phyloP scores from a whole-genome alignment of 2,797 vertebrate species.

The Echeneis naucrates region DNA sequence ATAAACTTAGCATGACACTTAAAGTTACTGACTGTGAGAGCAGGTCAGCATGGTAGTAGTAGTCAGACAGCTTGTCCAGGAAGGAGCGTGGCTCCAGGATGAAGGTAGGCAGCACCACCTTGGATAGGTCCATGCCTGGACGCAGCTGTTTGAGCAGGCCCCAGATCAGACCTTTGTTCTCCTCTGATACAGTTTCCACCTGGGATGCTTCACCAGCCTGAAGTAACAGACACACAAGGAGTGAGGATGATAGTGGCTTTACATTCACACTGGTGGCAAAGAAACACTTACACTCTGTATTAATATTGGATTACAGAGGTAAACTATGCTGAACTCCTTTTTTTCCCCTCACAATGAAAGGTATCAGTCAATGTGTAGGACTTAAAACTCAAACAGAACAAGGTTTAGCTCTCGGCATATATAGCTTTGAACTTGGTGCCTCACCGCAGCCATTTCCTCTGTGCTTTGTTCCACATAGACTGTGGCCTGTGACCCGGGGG shows the following conservation, averaged over 20 bases:
- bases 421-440: background rate
- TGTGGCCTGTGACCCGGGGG: constrained; percentile 84
- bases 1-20: too few relatives aligned
- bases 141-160: constrained; percentile 92
- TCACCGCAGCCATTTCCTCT: constrained; percentile 96
- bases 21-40: constrained; percentile 90
- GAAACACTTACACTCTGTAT: background rate
- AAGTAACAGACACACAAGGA: constrained; percentile 5
- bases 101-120: constrained; percentile 95
- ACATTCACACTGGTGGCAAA: background rate
- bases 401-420: background rate
- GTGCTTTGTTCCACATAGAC: constrained; percentile 91
- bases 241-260: background rate
- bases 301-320: background rate
- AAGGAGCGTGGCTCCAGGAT: constrained; percentile 97
- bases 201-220: constrained; percentile 91
- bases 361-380: too few relatives aligned
- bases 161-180: constrained; percentile 95
- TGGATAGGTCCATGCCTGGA: constrained; percentile 96
- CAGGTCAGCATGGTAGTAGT: constrained; percentile 95
- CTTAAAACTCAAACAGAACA: constrained; percentile 2
- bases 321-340: background rate
- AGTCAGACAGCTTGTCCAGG: constrained; percentile 95
- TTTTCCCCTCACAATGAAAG: background rate
- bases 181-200: constrained; percentile 94